phyloP scores from a whole-genome alignment of 2,113 vertebrate genomes.

The Melanerpes formicivorus region DNA sequence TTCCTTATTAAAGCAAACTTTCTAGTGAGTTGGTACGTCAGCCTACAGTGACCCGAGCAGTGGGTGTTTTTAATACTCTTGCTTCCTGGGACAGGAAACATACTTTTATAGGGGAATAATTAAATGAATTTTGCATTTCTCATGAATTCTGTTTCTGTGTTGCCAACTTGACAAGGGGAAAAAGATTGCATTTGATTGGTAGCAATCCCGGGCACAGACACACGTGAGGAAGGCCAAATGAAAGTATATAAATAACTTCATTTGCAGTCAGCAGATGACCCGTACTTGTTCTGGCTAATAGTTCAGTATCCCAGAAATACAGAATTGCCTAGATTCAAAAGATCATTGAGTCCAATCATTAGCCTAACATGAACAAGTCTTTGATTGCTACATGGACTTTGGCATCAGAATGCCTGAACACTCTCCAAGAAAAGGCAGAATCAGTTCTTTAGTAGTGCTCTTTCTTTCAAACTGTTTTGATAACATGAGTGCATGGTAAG shows the following conservation, averaged over 20 bases:
- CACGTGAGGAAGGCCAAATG: not conserved
- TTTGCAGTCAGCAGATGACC: not conserved
- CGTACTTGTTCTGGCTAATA: not conserved
- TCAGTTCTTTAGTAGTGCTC: not conserved
- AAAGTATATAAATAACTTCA: not conserved
- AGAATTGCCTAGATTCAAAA: too few species aligned
- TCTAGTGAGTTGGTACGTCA: not conserved
- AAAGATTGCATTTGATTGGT: not conserved
- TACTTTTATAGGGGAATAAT: not conserved
- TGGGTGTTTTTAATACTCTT: not conserved
- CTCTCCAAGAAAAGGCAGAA: not conserved
- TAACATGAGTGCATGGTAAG: conserved; percentile 30
- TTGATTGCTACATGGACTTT: not conserved
- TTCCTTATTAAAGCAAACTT: conserved; percentile 3
- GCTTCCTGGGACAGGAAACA: not conserved
- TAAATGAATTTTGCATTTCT: not conserved
- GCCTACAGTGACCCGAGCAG: not conserved
- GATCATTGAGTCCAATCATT: too few species aligned
- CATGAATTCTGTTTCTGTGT: not conserved
- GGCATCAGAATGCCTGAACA: not conserved
- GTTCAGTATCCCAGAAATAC: not conserved
- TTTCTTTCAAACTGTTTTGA: conserved; percentile 42
- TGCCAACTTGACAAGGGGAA: not conserved
- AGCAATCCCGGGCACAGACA: not conserved
- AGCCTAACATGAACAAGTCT: too few species aligned